Conservation (phyloP, 2,888 invertebrate species). For the Noctuana brunneofusca region DNA sequence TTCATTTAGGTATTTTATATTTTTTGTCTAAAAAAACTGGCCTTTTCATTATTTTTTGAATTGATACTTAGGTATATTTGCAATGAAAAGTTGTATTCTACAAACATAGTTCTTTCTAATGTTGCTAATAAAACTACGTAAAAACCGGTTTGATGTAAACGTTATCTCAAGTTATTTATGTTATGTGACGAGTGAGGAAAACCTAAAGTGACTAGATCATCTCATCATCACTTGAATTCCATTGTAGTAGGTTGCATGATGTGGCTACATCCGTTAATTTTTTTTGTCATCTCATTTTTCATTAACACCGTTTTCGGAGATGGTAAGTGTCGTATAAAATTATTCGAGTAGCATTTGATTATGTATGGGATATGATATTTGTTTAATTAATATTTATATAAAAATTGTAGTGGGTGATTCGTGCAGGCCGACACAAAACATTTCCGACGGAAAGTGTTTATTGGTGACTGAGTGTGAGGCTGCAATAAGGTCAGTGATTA, state of each 20-base stretch:
- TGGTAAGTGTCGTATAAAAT: constrained; percentile 24
- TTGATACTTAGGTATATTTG: too few species aligned
- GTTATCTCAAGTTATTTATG: constrained; percentile 17
- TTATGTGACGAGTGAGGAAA: constrained; percentile 16
- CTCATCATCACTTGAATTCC: background rate
- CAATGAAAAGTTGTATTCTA: too few species aligned
- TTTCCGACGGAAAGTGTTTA: constrained; percentile 55
- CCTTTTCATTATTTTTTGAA: too few species aligned
- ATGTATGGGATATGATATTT: background rate
- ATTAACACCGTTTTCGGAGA: constrained; percentile 24
- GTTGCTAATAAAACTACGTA: constrained; percentile 2
- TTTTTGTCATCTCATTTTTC: constrained; percentile 1
- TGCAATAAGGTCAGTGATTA: constrained; percentile 60
- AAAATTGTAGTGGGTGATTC: constrained; percentile 59
- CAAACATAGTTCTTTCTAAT: background rate
- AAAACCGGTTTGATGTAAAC: constrained; percentile 17
- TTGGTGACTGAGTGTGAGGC: constrained; percentile 56
- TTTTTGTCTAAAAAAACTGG: too few species aligned
- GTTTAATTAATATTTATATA: background rate
- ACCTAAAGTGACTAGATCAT: background rate
- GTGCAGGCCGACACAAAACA: constrained; percentile 53
- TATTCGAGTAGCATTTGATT: constrained; percentile 15
- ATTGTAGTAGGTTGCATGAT: background rate
- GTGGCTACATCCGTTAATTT: background rate
- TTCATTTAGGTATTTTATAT: too few species aligned